These are phyloP conservation scores for Nerophis ophidion DNA, from an alignment of 2,113 vertebrate genomes.

Conservation along the genomic window DNA sequence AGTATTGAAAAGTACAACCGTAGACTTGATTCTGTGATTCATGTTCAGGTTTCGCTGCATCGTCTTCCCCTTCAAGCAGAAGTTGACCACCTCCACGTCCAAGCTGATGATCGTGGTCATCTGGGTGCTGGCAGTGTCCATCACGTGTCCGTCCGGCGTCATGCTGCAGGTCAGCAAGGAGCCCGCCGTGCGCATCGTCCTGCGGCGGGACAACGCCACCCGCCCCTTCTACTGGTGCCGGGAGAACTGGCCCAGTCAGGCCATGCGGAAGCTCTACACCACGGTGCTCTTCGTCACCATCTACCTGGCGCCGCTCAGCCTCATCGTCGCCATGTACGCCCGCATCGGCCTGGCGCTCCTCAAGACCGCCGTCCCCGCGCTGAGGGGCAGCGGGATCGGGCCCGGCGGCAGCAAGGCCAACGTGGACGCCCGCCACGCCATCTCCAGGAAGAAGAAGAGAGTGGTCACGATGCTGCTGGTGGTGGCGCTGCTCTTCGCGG, in stretches of 20 bases:
- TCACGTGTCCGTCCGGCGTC: slow-evolving; percentile 85
- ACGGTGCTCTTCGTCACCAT: slow-evolving; percentile 87
- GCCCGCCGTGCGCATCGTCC: slow-evolving; percentile 72
- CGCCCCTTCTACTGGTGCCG: slow-evolving; percentile 83
- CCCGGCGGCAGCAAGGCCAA: slow-evolving; percentile 19
- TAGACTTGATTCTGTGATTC: too few species aligned
- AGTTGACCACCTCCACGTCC: slow-evolving; percentile 74
- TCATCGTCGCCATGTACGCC: slow-evolving; percentile 82
- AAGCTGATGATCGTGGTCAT: slow-evolving; percentile 74
- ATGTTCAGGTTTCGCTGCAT: slow-evolving; percentile 81
- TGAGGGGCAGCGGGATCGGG: slow-evolving; percentile 19
- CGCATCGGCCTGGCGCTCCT: slow-evolving; percentile 78
- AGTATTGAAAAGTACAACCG: neutral
- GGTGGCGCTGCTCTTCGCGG: slow-evolving; percentile 81
- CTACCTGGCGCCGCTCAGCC: slow-evolving; percentile 81
- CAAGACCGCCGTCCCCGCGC: slow-evolving; percentile 44
- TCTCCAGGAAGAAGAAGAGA: slow-evolving; percentile 77
- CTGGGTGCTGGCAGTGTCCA: slow-evolving; percentile 82
- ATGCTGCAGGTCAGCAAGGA: slow-evolving; percentile 85
- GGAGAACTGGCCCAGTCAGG: slow-evolving; percentile 84
- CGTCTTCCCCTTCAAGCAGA: slow-evolving; percentile 86
- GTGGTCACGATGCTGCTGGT: slow-evolving; percentile 83
- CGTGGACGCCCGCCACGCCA: slow-evolving; percentile 55
- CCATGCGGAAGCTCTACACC: slow-evolving; percentile 89
- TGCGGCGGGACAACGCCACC: slow-evolving; percentile 61